A percentile compares a stretch with the other conserved stretches of the same genome.
Evolutionary conservation across 2,888 invertebrate genomes (phyloP).

Genomic region (Andrena praecox): DNA sequence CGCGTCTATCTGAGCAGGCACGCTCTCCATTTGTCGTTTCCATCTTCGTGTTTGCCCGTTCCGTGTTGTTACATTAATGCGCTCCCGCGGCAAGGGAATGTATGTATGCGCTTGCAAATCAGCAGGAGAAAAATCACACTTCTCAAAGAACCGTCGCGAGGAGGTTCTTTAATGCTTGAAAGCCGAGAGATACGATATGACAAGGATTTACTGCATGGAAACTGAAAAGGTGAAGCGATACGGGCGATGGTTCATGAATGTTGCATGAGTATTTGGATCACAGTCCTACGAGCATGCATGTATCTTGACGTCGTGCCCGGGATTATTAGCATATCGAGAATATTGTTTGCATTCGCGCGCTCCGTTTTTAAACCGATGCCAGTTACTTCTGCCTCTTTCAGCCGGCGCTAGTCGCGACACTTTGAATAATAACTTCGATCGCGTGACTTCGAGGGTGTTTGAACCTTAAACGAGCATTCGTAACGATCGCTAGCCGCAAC

Average conservation of each 20-base stretch:
- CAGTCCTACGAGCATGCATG: conserved; percentile 44
- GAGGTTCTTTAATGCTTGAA: conserved; percentile 50
- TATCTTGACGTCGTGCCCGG: conserved; percentile 60
- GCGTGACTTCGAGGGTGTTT: not conserved
- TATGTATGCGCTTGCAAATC: conserved; percentile 42
- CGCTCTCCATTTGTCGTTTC: conserved; percentile 5
- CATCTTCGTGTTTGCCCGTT: conserved; percentile 11
- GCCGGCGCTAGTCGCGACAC: not conserved
- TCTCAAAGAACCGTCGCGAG: conserved; percentile 28
- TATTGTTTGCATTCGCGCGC: conserved; percentile 53
- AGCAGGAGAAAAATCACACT: conserved; percentile 40
- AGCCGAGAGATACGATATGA: conserved; percentile 55
- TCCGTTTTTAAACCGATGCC: conserved; percentile 30
- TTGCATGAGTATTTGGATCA: conserved; percentile 70
- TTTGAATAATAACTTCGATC: conserved; percentile 17
- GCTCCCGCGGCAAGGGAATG: not conserved
- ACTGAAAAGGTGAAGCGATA: conserved; percentile 62
- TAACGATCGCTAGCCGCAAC: not conserved
- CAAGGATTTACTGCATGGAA: conserved; percentile 62
- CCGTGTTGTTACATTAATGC: conserved; percentile 17
- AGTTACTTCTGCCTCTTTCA: not conserved
- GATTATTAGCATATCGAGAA: conserved; percentile 68
- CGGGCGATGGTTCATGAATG: conserved; percentile 67
- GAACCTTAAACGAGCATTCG: not conserved
- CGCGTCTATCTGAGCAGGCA: not conserved